Base-by-base conservation (phyloP, 2,113 vertebrate species). In the Cinclus mexicanus region DNA sequence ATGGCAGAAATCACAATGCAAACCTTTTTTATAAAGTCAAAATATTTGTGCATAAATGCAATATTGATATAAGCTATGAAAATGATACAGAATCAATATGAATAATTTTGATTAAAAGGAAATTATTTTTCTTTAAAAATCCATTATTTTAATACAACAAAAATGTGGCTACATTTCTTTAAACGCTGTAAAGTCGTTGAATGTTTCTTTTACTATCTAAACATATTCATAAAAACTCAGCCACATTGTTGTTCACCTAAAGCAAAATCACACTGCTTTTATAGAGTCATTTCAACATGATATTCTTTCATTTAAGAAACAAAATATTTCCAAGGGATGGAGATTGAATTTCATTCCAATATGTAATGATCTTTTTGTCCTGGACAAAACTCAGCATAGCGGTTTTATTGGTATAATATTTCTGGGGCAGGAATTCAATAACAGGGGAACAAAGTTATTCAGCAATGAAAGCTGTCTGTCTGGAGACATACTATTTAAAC, bases 391-490 rank as follows among this genome's bases (percentile, higher is more conserved):
- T 87, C 86, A 90, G 23, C 50, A 25, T 53, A 85, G 65, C 19
- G 53, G 35, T 89, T 94, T 91, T 95, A 94, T 75, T 81, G 49
- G 84, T 59, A 15, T 78, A 93, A 84, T 94, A 95, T 90, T 95
- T 94, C 92, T 90, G 31, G 39, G 69, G 65, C 41, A 84, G 90
- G 84, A 87, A 95, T 89, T 83, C 67, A 95, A 81, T 94, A 96
- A 52, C 7, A 88, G 19, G 44, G 39, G 86, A 90, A 85, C 75
- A 46, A 69, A 83, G 49, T 74, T 68, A 67, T 25, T 80, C 78
- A 56, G 75, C 89, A 83, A 82, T 86, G 89, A 93, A 94, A 92
- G 47, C 52, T 96, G 72, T 82, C 93, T 96, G 56, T 95, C 89
- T 95, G 67, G 79, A 96, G 85, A 90, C 59, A 41, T 37, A 67